Percentiles rank a stretch among this genome's conserved stretches.
phyloP scores from a whole-genome alignment of 2,113 vertebrate genomes.

The Sebastes fasciatus region DNA sequence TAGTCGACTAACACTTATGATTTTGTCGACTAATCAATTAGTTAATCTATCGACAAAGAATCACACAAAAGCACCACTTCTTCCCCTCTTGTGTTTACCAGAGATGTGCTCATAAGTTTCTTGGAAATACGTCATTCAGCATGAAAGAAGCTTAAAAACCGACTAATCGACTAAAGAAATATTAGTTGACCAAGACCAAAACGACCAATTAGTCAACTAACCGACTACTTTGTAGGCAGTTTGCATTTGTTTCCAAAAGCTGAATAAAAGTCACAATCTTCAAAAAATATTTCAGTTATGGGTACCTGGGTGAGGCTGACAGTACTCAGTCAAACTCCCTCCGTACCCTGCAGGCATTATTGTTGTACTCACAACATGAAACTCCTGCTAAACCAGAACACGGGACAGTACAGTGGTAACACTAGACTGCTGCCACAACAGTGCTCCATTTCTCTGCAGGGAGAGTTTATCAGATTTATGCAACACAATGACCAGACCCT shows the following conservation, averaged over 20 bases:
- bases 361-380: constrained; percentile 46
- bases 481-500: constrained; percentile 11
- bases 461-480: constrained; percentile 5
- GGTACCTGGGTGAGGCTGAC: constrained; percentile 17
- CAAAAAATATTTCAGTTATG: neutral
- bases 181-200: too few species aligned
- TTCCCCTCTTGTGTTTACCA: too few species aligned
- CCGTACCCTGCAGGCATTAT: constrained; percentile 14
- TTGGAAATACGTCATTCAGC: too few species aligned
- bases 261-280: neutral
- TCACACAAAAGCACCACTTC: too few species aligned
- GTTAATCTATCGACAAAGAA: too few species aligned
- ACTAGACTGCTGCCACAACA: constrained; percentile 27
- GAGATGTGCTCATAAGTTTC: too few species aligned
- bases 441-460: constrained; percentile 14
- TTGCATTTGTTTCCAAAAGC: neutral
- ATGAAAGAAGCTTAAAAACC: too few species aligned
- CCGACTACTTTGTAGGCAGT: neutral
- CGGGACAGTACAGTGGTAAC: constrained; percentile 18
- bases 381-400: constrained; percentile 50
- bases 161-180: too few species aligned
- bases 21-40: too few species aligned
- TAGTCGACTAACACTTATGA: too few species aligned
- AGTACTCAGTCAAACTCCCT: neutral
- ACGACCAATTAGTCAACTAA: too few species aligned